A percentile compares a stretch with the other conserved stretches of the same genome.
phyloP scores from a whole-genome alignment of 1,140 invertebrate species.

The Andrena cerasifolii region DNA sequence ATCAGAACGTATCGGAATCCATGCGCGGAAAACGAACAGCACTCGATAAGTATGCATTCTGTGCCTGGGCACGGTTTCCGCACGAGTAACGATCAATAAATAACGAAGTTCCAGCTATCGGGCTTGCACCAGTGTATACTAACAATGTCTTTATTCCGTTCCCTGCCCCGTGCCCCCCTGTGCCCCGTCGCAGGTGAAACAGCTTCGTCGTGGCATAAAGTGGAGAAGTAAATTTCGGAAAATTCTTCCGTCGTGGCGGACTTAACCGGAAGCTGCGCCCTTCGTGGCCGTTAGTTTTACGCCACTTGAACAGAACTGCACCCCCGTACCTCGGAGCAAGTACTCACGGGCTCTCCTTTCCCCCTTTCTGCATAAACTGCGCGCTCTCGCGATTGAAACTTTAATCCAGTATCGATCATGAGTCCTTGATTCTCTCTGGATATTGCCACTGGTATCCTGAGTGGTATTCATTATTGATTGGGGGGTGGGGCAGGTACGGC shows the following conservation, averaged over 20 bases:
- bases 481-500: background rate
- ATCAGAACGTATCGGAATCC: conserved; percentile 11
- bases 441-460: background rate
- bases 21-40: conserved; percentile 11
- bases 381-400: conserved; percentile 6
- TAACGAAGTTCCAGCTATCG: conserved; percentile 15
- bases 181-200: too few species aligned
- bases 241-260: background rate
- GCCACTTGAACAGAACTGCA: background rate
- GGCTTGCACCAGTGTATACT: conserved; percentile 6
- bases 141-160: conserved; percentile 33
- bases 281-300: conserved; percentile 11
- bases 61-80: background rate
- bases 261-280: background rate
- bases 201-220: conserved; percentile 5
- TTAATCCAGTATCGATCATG: conserved; percentile 33
- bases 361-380: background rate
- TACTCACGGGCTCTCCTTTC: background rate
- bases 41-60: conserved; percentile 14
- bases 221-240: conserved; percentile 9
- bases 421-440: background rate
- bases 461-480: conserved; percentile 22
- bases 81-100: conserved; percentile 34
- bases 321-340: background rate
- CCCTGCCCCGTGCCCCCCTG: background rate